Conservation (phyloP, 2,113 vertebrate species). For the Leptocoma aspasia region DNA sequence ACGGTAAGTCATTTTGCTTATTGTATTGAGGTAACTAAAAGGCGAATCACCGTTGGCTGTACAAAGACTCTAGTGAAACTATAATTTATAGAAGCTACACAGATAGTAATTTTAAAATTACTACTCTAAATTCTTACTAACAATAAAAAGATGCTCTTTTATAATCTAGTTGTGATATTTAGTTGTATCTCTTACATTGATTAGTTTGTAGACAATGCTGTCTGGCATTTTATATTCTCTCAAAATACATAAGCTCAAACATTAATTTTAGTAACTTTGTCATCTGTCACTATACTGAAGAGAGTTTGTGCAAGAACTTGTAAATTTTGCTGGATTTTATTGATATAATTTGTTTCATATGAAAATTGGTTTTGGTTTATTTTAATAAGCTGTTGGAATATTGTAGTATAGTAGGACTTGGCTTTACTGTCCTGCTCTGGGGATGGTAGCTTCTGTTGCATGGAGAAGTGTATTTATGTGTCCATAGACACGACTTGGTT, state of each 20-base stretch:
- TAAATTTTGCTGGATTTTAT: background rate
- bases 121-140: background rate
- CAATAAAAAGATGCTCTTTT: background rate
- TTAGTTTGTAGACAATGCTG: background rate
- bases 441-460: background rate
- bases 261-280: background rate
- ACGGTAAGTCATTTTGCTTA: conserved; percentile 83
- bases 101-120: background rate
- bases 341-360: background rate
- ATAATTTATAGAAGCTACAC: background rate
- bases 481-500: background rate
- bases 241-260: background rate
- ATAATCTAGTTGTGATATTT: background rate
- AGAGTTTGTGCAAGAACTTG: background rate
- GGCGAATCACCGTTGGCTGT: background rate
- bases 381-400: background rate
- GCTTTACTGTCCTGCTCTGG: background rate
- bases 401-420: background rate
- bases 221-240: background rate
- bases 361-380: background rate
- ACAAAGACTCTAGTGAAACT: background rate
- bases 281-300: background rate
- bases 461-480: background rate
- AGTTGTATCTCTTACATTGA: background rate
- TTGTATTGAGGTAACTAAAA: background rate